Evolutionary conservation across 2,888 invertebrate species (phyloP).

Genomic region (Scotopteryx bipunctaria): DNA sequence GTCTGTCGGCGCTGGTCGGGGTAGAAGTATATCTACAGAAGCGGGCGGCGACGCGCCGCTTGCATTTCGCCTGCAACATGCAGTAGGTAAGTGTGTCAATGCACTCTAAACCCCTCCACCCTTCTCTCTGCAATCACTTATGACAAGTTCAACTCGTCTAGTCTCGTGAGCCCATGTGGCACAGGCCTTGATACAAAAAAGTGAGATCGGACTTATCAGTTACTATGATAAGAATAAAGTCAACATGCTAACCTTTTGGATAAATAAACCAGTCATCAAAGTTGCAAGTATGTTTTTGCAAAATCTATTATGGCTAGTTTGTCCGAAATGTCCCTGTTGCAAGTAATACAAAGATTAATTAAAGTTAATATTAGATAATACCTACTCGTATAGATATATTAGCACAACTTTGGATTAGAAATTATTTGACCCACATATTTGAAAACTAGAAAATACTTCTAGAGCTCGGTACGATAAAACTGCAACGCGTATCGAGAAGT

Average conservation of each 20-base stretch:
- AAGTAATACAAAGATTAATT: neutral
- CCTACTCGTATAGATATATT: neutral
- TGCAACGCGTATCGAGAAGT: constrained; percentile 42
- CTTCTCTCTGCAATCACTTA: constrained; percentile 72
- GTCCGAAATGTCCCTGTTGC: neutral
- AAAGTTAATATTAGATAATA: too few relatives aligned
- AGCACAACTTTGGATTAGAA: neutral
- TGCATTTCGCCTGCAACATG: constrained; percentile 78
- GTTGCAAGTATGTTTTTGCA: neutral
- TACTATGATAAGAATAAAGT: constrained; percentile 9
- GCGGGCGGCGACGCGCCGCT: constrained; percentile 60
- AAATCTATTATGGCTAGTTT: neutral
- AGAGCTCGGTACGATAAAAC: constrained; percentile 19
- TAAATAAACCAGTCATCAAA: neutral
- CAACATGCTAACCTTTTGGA: constrained; percentile 10
- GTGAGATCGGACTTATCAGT: constrained; percentile 26
- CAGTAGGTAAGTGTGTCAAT: constrained; percentile 82
- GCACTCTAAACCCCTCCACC: constrained; percentile 75
- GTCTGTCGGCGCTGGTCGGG: constrained; percentile 58
- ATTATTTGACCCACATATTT: neutral
- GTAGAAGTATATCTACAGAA: constrained; percentile 60
- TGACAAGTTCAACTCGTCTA: constrained; percentile 73
- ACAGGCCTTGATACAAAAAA: constrained; percentile 44
- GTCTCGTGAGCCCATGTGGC: constrained; percentile 47
- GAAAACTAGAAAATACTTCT: constrained; percentile 14